Conservation (phyloP, 2,888 invertebrate genomes). For the Luperina nickerlii region DNA sequence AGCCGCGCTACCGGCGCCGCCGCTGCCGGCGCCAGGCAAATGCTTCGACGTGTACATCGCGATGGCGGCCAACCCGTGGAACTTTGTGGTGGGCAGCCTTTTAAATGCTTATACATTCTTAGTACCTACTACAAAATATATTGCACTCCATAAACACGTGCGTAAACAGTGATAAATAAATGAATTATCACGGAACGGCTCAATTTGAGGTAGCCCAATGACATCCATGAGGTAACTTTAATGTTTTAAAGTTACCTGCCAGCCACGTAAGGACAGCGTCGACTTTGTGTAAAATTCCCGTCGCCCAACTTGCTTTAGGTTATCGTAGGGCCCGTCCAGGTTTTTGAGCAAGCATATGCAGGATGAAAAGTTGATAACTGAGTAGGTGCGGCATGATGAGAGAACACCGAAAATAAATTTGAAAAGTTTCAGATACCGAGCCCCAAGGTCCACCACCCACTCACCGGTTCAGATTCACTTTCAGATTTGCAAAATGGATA, state of each 20-base stretch:
- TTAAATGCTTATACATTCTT: not conserved
- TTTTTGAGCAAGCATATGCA: not conserved
- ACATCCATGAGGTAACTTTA: not conserved
- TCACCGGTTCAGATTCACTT: not conserved
- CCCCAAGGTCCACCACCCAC: not conserved
- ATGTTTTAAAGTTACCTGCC: not conserved
- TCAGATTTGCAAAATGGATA: not conserved
- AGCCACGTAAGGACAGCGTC: not conserved
- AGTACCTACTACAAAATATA: not conserved
- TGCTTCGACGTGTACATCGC: conserved; percentile 93
- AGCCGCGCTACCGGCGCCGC: conserved; percentile 79
- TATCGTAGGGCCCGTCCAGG: not conserved
- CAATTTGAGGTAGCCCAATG: not conserved
- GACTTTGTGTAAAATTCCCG: not conserved
- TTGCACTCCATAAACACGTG: not conserved
- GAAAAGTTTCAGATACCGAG: not conserved
- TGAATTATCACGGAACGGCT: not conserved
- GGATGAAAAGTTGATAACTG: not conserved
- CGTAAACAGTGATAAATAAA: not conserved
- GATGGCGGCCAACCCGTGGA: conserved; percentile 94
- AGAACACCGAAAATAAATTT: not conserved
- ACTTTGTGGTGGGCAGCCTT: conserved; percentile 90
- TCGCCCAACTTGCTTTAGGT: not conserved
- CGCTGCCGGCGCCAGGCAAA: conserved; percentile 85
- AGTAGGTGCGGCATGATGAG: not conserved